Percentiles rank a stretch among this genome's conserved stretches.
Conservation (phyloP, 2,113 vertebrate genomes). For the Pygoscelis adeliae region DNA sequence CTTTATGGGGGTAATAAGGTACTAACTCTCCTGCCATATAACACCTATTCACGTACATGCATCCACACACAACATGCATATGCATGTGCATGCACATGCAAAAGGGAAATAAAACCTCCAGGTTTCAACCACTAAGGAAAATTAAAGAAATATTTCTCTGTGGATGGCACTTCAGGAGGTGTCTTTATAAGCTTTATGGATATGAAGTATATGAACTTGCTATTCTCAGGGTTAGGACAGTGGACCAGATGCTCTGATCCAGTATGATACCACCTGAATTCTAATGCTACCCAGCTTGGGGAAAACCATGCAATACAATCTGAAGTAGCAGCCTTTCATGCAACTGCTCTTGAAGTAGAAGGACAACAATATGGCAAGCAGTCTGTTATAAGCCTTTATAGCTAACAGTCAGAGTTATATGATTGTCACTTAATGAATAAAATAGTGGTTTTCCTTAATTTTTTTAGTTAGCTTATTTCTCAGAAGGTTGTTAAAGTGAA, state of each 20-base stretch:
- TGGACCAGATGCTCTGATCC: neutral
- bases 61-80: neutral
- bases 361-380: neutral
- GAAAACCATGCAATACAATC: neutral
- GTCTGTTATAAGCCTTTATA: neutral
- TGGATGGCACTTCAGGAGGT: neutral
- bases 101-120: neutral
- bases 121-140: neutral
- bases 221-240: neutral
- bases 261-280: neutral
- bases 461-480: neutral
- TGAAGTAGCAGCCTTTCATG: neutral
- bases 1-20: neutral
- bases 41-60: fast-evolving
- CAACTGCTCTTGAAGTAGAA: neutral
- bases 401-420: neutral
- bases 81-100: fast-evolving
- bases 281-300: neutral
- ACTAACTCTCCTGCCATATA: neutral
- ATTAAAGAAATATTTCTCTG: neutral
- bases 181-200: neutral
- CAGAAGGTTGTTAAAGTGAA: neutral
- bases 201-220: neutral
- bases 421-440: neutral
- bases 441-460: neutral